phyloP scores from a whole-genome alignment of 2,888 invertebrate species.

The Sialis fuliginosa region DNA sequence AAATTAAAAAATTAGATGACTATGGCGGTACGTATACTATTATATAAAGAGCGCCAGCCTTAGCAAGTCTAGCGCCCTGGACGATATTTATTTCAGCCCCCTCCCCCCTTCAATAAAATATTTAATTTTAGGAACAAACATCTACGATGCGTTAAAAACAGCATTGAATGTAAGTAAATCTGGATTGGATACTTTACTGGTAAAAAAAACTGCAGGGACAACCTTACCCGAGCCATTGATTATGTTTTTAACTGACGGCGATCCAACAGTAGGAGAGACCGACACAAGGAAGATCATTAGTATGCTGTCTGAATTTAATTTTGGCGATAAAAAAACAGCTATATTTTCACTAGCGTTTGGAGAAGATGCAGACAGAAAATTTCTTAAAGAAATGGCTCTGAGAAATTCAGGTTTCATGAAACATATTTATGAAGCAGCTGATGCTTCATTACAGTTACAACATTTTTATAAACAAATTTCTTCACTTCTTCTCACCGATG shows the following conservation, averaged over 20 bases:
- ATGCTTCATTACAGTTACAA: constrained; percentile 44
- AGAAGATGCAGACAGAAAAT: constrained; percentile 43
- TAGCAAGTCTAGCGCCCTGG: too few species aligned
- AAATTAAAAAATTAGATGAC: too few species aligned
- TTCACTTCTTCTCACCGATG: constrained; percentile 45
- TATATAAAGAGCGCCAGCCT: too few species aligned
- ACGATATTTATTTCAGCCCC: too few species aligned
- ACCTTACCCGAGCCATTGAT: constrained; percentile 36
- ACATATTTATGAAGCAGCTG: constrained; percentile 54
- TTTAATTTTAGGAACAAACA: constrained; percentile 38
- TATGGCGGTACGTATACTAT: too few species aligned
- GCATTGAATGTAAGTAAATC: constrained; percentile 17
- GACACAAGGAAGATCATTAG: constrained; percentile 32
- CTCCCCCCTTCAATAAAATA: too few species aligned
- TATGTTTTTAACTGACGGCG: constrained; percentile 48
- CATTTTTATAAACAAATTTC: constrained; percentile 51
- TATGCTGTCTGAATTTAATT: constrained; percentile 32
- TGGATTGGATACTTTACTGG: too few species aligned
- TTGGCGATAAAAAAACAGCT: constrained; percentile 27
- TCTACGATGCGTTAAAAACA: constrained; percentile 40
- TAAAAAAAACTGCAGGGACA: constrained; percentile 9
- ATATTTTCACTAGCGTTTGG: constrained; percentile 58
- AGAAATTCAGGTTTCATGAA: constrained; percentile 49
- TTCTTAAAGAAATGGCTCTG: constrained; percentile 44
- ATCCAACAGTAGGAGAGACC: constrained; percentile 40